phyloP scores from a whole-genome alignment of 2,797 vertebrate species.

The Florisuga fusca region DNA sequence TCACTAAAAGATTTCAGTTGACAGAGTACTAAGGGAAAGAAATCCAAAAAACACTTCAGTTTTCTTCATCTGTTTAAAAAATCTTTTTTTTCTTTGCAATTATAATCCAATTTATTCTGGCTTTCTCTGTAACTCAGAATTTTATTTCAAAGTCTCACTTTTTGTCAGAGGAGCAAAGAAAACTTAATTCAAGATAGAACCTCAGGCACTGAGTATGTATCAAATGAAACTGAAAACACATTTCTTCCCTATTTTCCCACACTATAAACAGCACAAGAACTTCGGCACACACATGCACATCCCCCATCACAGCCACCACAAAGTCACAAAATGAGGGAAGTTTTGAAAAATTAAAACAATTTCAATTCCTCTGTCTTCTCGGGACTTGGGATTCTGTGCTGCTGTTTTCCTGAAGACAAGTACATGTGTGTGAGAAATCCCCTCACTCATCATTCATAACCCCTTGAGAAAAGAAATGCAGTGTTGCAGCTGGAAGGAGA shows the following conservation, averaged over 20 bases:
- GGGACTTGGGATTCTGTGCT: neutral
- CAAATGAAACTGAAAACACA: conserved; percentile 56
- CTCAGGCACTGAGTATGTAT: conserved; percentile 39
- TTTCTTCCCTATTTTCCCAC: conserved; percentile 50
- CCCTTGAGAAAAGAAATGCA: neutral
- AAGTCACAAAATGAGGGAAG: neutral
- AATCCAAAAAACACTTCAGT: neutral
- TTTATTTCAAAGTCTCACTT: conserved; percentile 18
- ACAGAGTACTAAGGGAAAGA: neutral
- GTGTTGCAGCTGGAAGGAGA: neutral
- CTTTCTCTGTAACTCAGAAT: neutral
- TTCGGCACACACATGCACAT: neutral
- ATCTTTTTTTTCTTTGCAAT: neutral
- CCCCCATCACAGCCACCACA: neutral
- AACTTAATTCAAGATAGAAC: conserved; percentile 48
- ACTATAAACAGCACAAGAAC: conserved; percentile 24
- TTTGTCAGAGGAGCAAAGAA: neutral
- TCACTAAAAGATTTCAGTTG: neutral
- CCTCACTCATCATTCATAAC: accelerated
- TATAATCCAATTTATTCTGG: conserved; percentile 9
- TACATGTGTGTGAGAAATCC: accelerated
- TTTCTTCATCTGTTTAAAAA: neutral
- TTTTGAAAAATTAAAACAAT: neutral
- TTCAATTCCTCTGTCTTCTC: neutral
- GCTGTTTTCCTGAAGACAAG: neutral